phyloP scores from a whole-genome alignment of 1,140 invertebrate genomes.

The Drosophila nigromelanica region DNA sequence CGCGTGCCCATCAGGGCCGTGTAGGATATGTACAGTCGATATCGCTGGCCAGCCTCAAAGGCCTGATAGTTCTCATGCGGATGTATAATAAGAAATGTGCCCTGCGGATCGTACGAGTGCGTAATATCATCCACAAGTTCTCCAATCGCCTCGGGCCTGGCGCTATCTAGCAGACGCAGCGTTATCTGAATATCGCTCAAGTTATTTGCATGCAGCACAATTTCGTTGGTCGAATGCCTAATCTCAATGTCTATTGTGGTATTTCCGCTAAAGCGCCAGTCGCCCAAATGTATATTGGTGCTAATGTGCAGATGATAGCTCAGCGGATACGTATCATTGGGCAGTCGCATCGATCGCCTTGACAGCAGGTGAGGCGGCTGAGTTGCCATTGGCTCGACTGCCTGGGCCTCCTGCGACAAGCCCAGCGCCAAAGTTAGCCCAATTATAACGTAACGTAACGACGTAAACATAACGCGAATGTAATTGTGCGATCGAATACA shows the following conservation, averaged over 20 bases:
- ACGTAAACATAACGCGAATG: conserved; percentile 40
- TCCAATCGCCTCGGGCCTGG: conserved; percentile 15
- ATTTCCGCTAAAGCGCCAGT: conserved; percentile 85
- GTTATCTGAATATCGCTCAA: conserved; percentile 69
- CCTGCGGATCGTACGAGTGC: conserved; percentile 44
- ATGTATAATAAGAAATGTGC: conserved; percentile 67
- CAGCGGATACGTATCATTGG: conserved; percentile 85
- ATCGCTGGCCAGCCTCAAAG: conserved; percentile 71
- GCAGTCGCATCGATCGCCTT: conserved; percentile 85
- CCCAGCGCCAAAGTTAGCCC: conserved; percentile 30
- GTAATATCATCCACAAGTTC: conserved; percentile 60
- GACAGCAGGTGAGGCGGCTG: conserved; percentile 2
- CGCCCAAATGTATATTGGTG: conserved; percentile 85
- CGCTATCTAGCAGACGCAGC: conserved; percentile 44
- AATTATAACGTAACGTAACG: conserved; percentile 23
- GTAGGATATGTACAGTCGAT: conserved; percentile 69
- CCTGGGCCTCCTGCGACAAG: conserved; percentile 3
- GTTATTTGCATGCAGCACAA: conserved; percentile 85
- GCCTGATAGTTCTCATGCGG: conserved; percentile 65
- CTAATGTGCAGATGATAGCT: conserved; percentile 88
- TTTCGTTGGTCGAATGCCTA: conserved; percentile 78
- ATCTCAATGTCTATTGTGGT: conserved; percentile 86
- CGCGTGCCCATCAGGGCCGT: conserved; percentile 68
- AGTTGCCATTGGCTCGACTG: background rate
- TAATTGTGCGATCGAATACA: conserved; percentile 48